These are phyloP conservation scores for Monochamus alternatus DNA, from an alignment of 2,888 invertebrate species.

Conservation along the genomic window DNA sequence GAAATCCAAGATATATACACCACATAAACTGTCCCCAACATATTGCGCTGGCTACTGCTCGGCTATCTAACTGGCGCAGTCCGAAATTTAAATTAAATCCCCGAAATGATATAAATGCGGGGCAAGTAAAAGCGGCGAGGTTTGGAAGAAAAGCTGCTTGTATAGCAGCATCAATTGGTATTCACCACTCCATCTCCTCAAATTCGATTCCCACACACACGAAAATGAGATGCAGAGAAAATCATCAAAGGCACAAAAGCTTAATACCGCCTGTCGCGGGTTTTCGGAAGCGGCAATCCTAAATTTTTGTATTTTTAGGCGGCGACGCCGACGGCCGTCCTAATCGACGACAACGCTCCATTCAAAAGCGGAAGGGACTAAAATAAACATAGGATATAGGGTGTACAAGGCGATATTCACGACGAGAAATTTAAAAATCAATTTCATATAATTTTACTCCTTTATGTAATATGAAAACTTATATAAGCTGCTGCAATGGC, in stretches of 20 bases:
- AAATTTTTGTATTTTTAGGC: conserved; percentile 22
- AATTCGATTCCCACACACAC: conserved; percentile 70
- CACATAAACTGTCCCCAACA: conserved; percentile 22
- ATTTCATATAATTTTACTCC: conserved; percentile 61
- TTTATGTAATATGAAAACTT: conserved; percentile 49
- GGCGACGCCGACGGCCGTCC: conserved; percentile 48
- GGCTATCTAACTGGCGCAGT: conserved; percentile 38
- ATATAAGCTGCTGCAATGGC: conserved; percentile 33
- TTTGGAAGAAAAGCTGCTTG: conserved; percentile 64
- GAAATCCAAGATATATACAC: neutral
- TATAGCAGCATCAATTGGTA: conserved; percentile 69
- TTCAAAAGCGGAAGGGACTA: conserved; percentile 57
- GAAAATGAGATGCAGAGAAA: conserved; percentile 72
- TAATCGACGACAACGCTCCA: conserved; percentile 55
- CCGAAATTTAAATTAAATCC: conserved; percentile 55
- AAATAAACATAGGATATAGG: conserved; percentile 67
- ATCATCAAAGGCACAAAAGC: conserved; percentile 72
- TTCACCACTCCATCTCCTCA: conserved; percentile 70
- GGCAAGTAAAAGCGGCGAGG: conserved; percentile 47
- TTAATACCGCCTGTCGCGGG: conserved; percentile 65
- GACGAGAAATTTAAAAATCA: conserved; percentile 65
- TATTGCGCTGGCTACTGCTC: conserved; percentile 20
- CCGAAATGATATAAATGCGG: conserved; percentile 53
- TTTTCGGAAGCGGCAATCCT: conserved; percentile 59
- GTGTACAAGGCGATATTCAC: conserved; percentile 62